Conservation (phyloP, 2,797 vertebrate species). For the Loriculus beryllinus region DNA sequence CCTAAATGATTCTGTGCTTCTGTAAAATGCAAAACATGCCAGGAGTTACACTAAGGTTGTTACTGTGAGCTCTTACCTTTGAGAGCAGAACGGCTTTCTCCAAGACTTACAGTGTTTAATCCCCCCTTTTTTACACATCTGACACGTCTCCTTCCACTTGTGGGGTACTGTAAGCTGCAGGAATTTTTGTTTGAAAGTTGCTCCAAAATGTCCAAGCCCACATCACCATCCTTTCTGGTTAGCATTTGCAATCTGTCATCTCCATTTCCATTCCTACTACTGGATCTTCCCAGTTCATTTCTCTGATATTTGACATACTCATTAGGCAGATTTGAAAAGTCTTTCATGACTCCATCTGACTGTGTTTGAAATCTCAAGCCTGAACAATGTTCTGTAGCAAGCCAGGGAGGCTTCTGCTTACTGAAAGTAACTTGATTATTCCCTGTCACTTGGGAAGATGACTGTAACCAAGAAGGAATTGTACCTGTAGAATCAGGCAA, state of each 20-base stretch:
- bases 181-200: neutral
- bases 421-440: slow-evolving; percentile 59
- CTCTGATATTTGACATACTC: slow-evolving; percentile 70
- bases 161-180: slow-evolving; percentile 64
- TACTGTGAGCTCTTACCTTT: slow-evolving; percentile 71
- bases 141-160: slow-evolving; percentile 82
- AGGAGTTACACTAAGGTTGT: neutral
- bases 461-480: slow-evolving; percentile 85
- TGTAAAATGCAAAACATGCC: neutral
- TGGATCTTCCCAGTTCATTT: slow-evolving; percentile 4
- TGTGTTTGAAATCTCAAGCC: slow-evolving; percentile 27
- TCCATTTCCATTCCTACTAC: neutral
- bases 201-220: slow-evolving; percentile 66
- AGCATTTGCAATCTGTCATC: slow-evolving; percentile 43
- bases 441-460: slow-evolving; percentile 55
- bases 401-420: slow-evolving; percentile 79
- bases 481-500: slow-evolving; percentile 67
- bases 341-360: neutral
- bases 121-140: slow-evolving; percentile 33
- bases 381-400: slow-evolving; percentile 72
- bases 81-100: neutral
- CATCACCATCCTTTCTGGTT: slow-evolving; percentile 49
- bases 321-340: slow-evolving; percentile 68
- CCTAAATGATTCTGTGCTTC: neutral
- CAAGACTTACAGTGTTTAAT: neutral